Conservation (phyloP, 1,140 invertebrate genomes). For the Euglossa dilemma region DNA sequence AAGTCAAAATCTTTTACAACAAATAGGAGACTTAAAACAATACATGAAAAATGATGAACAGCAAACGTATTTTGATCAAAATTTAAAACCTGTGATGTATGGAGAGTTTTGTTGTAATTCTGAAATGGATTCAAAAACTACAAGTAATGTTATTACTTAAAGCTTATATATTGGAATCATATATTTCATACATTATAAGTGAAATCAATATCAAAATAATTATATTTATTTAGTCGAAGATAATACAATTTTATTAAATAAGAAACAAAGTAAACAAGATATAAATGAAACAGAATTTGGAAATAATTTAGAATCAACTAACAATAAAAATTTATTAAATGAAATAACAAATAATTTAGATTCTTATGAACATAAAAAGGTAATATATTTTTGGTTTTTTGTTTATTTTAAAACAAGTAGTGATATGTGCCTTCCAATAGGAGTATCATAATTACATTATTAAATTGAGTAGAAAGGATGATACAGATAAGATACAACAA, state of each 20-base stretch:
- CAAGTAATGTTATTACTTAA: constrained; percentile 10
- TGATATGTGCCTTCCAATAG: not conserved
- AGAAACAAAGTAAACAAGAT: constrained; percentile 1
- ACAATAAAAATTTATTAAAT: constrained; percentile 14
- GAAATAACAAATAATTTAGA: constrained; percentile 8
- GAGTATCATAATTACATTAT: constrained; percentile 19
- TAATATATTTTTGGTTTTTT: not conserved
- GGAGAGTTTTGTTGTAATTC: not conserved
- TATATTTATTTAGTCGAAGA: constrained; percentile 3
- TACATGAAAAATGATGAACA: constrained; percentile 21
- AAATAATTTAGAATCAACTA: not conserved
- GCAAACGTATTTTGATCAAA: not conserved
- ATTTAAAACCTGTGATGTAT: constrained; percentile 6
- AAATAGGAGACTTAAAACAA: constrained; percentile 55
- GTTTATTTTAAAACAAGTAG: not conserved
- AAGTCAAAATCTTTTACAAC: constrained; percentile 48
- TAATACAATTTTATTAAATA: not conserved
- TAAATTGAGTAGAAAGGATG: constrained; percentile 1
- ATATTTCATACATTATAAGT: not conserved
- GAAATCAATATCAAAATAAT: not conserved
- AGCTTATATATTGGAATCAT: not conserved
- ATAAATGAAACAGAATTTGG: constrained; percentile 8
- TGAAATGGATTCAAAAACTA: not conserved
- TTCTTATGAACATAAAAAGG: not conserved
- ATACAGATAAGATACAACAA: constrained; percentile 7